Conservation (phyloP, 2,888 invertebrate genomes). For the Synergus umbraculus region DNA sequence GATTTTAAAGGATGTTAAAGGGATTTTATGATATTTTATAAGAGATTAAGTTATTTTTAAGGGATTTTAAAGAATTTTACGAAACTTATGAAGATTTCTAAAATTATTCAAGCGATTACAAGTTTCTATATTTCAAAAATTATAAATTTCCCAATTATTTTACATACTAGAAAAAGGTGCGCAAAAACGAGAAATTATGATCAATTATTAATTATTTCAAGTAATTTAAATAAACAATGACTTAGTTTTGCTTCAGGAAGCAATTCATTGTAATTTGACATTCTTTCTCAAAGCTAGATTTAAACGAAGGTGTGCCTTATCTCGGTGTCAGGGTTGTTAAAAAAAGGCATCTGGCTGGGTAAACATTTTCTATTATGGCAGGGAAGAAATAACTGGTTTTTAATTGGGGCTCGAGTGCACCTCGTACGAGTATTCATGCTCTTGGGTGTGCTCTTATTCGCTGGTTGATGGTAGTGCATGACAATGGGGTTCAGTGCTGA, state of each 20-base stretch:
- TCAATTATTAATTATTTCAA: too few relatives aligned
- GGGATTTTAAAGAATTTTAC: too few relatives aligned
- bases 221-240: background rate
- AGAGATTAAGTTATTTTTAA: too few relatives aligned
- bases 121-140: too few relatives aligned
- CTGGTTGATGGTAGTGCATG: constrained; percentile 54
- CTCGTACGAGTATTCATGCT: background rate
- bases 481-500: constrained; percentile 65
- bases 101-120: too few relatives aligned
- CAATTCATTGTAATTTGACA: background rate
- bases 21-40: too few relatives aligned
- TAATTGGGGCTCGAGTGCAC: constrained; percentile 44
- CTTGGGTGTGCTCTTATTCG: constrained; percentile 29
- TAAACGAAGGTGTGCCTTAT: background rate
- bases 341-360: constrained; percentile 10
- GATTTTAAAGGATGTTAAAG: too few relatives aligned
- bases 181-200: too few relatives aligned
- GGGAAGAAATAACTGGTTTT: constrained; percentile 44
- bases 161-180: too few relatives aligned
- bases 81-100: too few relatives aligned
- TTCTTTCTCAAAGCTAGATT: background rate
- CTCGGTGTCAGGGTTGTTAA: background rate
- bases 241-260: background rate
- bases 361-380: constrained; percentile 35
- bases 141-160: too few relatives aligned